Conservation (phyloP, 2,113 vertebrate genomes). For the Riparia riparia region DNA sequence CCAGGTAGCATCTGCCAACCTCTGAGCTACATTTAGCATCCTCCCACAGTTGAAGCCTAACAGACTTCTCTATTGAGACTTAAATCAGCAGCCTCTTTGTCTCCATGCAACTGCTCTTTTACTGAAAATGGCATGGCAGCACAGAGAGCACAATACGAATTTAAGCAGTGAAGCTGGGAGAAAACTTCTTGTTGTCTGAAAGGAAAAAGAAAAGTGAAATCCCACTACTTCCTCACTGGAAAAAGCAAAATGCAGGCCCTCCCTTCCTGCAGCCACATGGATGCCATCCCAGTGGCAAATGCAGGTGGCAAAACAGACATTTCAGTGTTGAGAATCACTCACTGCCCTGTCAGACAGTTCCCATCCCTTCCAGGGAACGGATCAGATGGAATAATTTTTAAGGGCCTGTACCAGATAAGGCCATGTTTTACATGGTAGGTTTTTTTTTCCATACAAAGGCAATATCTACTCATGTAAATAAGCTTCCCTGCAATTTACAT, state of each 20-base stretch:
- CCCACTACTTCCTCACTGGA: slow-evolving; percentile 10
- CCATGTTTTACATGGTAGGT: neutral
- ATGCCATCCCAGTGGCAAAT: neutral
- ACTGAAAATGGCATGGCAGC: slow-evolving; percentile 40
- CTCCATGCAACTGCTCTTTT: slow-evolving; percentile 65
- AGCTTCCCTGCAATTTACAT: neutral
- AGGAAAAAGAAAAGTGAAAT: neutral
- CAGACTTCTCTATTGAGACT: slow-evolving; percentile 48
- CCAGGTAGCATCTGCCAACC: slow-evolving; percentile 64
- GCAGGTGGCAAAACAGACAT: neutral
- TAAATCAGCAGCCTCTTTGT: slow-evolving; percentile 58
- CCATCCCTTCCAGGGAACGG: neutral
- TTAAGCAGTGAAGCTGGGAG: neutral
- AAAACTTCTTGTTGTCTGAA: neutral
- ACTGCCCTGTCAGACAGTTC: neutral
- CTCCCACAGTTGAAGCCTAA: slow-evolving; percentile 45
- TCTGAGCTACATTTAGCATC: slow-evolving; percentile 57
- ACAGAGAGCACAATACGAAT: slow-evolving; percentile 49
- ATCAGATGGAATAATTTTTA: neutral
- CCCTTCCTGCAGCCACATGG: neutral
- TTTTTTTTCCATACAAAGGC: neutral
- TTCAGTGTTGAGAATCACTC: neutral
- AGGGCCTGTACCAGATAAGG: neutral
- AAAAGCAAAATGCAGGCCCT: neutral
- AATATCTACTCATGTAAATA: neutral